These are phyloP conservation scores for Bothrops jararaca DNA, from an alignment of 2,113 vertebrate genomes.

Conservation along the genomic window DNA sequence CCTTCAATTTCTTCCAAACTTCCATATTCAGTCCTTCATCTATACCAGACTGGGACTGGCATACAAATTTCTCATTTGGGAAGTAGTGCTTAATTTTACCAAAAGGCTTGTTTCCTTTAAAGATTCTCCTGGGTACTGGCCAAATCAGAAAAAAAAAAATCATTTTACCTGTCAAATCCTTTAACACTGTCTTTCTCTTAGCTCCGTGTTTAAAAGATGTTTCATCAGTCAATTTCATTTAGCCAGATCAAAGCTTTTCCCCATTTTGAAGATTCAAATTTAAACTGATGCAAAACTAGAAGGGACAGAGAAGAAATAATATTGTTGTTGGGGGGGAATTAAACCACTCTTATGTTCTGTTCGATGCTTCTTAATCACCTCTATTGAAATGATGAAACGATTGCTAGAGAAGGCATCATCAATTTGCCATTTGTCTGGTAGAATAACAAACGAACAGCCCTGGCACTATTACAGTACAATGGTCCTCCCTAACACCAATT, in stretches of 20 bases:
- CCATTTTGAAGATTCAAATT: conserved; percentile 49
- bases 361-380: conserved; percentile 30
- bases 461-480: conserved; percentile 61
- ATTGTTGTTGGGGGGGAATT: not conserved
- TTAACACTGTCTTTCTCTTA: conserved; percentile 34
- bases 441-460: conserved; percentile 17
- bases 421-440: conserved; percentile 19
- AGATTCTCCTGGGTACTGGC: conserved; percentile 7
- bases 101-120: not conserved
- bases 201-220: conserved; percentile 34
- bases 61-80: not conserved
- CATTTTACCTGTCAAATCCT: conserved; percentile 22
- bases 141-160: conserved; percentile 4
- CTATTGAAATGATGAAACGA: not conserved
- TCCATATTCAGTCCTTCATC: not conserved
- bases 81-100: not conserved
- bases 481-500: conserved; percentile 51
- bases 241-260: conserved; percentile 41
- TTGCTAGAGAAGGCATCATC: not conserved
- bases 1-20: not conserved
- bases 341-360: conserved; percentile 11
- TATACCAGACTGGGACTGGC: not conserved
- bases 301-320: not conserved
- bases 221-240: conserved; percentile 41
- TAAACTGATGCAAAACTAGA: conserved; percentile 14